Evolutionary conservation across 2,113 vertebrate species (phyloP), one percentile per base, ranked within the genome.

Genomic region (Polypterus bichir): DNA sequence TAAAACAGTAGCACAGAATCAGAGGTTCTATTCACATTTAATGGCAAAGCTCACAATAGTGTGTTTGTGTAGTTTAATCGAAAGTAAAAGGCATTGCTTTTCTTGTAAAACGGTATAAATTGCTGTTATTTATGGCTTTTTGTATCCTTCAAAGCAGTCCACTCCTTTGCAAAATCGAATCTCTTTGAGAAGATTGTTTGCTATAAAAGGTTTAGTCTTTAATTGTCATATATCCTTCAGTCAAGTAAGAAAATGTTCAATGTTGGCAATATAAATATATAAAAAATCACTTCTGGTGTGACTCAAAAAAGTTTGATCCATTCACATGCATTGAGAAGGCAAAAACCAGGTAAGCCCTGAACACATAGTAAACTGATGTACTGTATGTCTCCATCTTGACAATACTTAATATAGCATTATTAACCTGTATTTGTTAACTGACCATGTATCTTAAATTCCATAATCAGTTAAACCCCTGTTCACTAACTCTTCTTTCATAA

Each of bases 251-350:
- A 73, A 74, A 75, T 74, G 71, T 66, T 69, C 10, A 66, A 51
- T 75, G 69, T 67, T 73, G 69, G 70, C 64, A 74, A 72, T 59
- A 60, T 11, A 64, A 27, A 27, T 27, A 27, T 27, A 27, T 27
- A 27, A 27, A 27, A 27, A 27, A 27, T 27, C 27, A 27, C 27
- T 27, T 27, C 27, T 27, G 27, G 27, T 27, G 27, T 27, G 27
- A 27, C 27, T 27, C 27, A 27, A 27, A 27, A 27, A 27, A 1
- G 27, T 27, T 27, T 27, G 27, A 27, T 27, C n/a, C 27, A 27
- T 27, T 27, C 27, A 27, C 27, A 27, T 2, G 27, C 27, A 27
- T 27, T 2, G 27, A 27, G 27, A 27, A 27, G 27, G 27, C 27
- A 27, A 27, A 27, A 27, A 27, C 27, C 27, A 27, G 27, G 27